Evolutionary conservation across 2,797 vertebrate genomes (phyloP), one percentile per base, ranked within the genome.

Genomic region (Pipistrellus kuhlii): DNA sequence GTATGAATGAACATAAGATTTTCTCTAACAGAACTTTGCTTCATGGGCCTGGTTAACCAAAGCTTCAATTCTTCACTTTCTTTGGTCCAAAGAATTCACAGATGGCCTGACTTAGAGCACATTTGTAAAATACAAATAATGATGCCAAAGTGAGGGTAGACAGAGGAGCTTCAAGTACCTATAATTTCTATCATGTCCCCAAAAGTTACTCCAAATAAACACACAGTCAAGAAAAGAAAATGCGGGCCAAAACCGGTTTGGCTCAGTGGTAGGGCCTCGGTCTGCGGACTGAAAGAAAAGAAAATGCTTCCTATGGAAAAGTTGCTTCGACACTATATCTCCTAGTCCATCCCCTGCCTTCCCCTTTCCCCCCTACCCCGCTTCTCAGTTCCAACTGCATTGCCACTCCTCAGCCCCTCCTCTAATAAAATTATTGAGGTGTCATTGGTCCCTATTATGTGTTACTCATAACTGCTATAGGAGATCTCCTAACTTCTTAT

Each of bases 11-110:
- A 4, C 51, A 46, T 68, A 68, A 41, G 25, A 30, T 38, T 92
- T 51, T 92, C 30, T 85, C 35, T 17, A 88, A 12, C 73, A 78
- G 59, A 90, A 78, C 46, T 88, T 85, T 92, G 71, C 48, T 94
- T 86, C 71, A 11, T 64, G 55, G 64, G 11, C 69, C 55, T 78
- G 23, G 17, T 66, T 91, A 66, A 27, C 44, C 38, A 88, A 81
- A 72, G 57, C 23, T 77, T 92, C 38, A 66, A 4, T 85, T 69
- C 59, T 18, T 66, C 71, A 66, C 44, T 71, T 30, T 89, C 35
- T 51, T 66, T 66, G 38, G 41, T 80, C 25, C 64, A 73, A 48
- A 77, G 35, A 91, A 32, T 85, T 90, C 44, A 73, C 66, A 46
- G 21, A 18, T 55, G 51, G 27, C 35, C 46, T 82, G n/a, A 73